Evolutionary conservation across 1,140 invertebrate species (phyloP).

Genomic region (Drosophila arizonae): DNA sequence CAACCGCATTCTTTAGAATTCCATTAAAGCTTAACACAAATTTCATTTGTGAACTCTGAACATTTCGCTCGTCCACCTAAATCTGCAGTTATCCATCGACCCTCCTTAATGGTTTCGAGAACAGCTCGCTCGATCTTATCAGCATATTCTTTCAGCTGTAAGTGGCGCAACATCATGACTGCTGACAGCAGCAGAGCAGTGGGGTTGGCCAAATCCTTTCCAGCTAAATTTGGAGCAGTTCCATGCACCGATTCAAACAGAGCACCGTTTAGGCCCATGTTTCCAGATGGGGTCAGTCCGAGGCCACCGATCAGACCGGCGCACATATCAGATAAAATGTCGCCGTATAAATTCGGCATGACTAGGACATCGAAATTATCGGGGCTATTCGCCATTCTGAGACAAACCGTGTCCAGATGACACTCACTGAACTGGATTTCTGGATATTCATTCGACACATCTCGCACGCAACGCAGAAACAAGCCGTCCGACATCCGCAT

Average conservation of each 20-base stretch:
- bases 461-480: constrained; percentile 97
- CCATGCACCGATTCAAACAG: constrained; percentile 99
- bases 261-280: constrained; percentile 98
- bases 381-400: constrained; percentile 99
- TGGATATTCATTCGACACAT: constrained; percentile 95
- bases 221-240: constrained; percentile 99
- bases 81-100: constrained; percentile 95
- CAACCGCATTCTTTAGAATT: too few species aligned
- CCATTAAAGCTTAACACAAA: constrained; percentile 86
- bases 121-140: constrained; percentile 94
- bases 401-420: constrained; percentile 99
- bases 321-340: constrained; percentile 99
- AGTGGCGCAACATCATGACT: constrained; percentile 99
- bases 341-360: constrained; percentile 99
- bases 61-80: constrained; percentile 97
- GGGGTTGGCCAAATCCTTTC: constrained; percentile 99
- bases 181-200: constrained; percentile 98
- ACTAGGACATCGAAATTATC: constrained; percentile 97
- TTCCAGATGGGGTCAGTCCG: constrained; percentile 98
- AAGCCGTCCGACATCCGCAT: constrained; percentile 99
- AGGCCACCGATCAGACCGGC: constrained; percentile 99
- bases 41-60: constrained; percentile 98
- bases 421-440: constrained; percentile 98
- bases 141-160: constrained; percentile 93
- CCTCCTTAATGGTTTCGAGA: constrained; percentile 95